phyloP scores from a whole-genome alignment of 2,888 invertebrate genomes.

The Labia minor region DNA sequence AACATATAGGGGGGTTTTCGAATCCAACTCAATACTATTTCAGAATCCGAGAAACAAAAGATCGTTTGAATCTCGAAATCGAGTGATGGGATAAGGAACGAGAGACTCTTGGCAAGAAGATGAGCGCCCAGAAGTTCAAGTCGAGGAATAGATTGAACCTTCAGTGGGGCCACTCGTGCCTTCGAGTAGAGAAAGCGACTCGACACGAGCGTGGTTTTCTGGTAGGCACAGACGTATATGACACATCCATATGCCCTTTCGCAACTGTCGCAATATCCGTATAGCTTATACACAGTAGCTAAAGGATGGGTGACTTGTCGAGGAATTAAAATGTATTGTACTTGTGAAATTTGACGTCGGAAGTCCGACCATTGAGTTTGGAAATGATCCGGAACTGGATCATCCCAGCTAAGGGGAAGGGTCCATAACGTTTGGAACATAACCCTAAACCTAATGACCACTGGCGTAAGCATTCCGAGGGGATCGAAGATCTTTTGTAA shows the following conservation, averaged over 20 bases:
- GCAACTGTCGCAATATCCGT: background rate
- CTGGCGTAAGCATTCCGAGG: background rate
- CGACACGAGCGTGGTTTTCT: background rate
- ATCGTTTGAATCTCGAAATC: background rate
- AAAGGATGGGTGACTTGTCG: background rate
- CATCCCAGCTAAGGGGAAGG: background rate
- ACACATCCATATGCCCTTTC: background rate
- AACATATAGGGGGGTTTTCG: background rate
- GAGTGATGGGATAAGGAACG: background rate
- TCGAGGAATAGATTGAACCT: background rate
- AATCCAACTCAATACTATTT: background rate
- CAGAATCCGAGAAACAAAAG: background rate
- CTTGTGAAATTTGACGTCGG: background rate
- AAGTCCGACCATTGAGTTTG: background rate
- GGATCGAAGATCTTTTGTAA: background rate
- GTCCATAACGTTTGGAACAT: background rate
- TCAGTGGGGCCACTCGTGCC: background rate
- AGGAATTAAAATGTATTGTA: background rate
- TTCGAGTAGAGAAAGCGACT: background rate
- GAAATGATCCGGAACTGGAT: background rate
- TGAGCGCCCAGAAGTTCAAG: background rate
- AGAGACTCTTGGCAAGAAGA: background rate
- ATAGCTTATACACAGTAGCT: background rate
- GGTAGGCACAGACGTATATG: background rate
- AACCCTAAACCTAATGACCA: background rate